These are phyloP conservation scores for Pteruthius melanotis DNA, from an alignment of 2,113 vertebrate genomes.

Conservation along the genomic window DNA sequence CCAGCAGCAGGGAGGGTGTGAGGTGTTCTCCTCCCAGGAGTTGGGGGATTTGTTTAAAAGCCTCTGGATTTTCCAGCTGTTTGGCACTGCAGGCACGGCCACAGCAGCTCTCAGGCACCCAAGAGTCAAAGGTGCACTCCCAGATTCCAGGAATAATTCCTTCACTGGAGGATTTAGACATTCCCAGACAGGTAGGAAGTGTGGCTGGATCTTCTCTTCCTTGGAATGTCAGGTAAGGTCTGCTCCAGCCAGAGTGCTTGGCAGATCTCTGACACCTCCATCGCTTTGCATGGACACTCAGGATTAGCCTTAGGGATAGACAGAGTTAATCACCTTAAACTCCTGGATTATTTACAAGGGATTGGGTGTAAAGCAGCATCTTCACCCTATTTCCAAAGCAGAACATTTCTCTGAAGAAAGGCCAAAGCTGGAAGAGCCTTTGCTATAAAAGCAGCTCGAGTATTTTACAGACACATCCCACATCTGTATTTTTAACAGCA, in stretches of 20 bases:
- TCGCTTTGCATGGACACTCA: background rate
- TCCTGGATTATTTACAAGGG: background rate
- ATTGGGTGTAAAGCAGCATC: background rate
- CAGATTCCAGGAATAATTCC: background rate
- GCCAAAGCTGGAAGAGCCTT: background rate
- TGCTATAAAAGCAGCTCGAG: background rate
- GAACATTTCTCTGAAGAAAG: background rate
- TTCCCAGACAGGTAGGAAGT: background rate
- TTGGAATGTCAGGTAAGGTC: background rate
- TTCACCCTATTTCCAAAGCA: background rate
- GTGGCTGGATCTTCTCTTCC: too few relatives aligned
- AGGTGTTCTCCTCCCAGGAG: background rate
- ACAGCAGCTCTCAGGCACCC: background rate
- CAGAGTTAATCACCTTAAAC: background rate
- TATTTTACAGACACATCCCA: background rate
- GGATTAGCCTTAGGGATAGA: background rate
- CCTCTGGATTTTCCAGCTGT: background rate
- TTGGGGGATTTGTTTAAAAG: background rate
- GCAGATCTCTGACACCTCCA: background rate
- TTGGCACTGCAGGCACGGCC: background rate
- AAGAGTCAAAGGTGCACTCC: rapidly evolving
- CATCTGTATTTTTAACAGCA: background rate
- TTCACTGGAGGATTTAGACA: background rate
- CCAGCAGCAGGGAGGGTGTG: background rate
- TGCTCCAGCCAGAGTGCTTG: background rate